Evolutionary conservation across 1,140 invertebrate genomes (phyloP).

Genomic region (Hycleus phaleratus): DNA sequence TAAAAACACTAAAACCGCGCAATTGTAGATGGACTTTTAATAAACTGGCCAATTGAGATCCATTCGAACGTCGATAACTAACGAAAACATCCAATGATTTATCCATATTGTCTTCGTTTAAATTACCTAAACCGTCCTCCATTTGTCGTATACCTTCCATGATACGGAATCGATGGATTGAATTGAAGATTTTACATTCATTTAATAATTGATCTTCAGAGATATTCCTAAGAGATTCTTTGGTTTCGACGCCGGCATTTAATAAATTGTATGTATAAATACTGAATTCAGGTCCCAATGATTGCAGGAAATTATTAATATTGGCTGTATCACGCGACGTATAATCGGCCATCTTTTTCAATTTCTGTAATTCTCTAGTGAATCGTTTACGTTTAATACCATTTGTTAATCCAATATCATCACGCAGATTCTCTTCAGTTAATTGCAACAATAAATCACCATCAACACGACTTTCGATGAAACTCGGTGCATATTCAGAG

Average conservation of each 20-base stretch:
- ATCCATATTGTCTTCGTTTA: conserved; percentile 67
- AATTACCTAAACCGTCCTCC: conserved; percentile 42
- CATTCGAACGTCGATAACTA: conserved; percentile 94
- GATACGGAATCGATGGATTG: conserved; percentile 88
- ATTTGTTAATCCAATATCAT: conserved; percentile 89
- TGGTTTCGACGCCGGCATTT: conserved; percentile 83
- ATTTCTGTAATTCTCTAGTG: conserved; percentile 83
- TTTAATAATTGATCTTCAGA: conserved; percentile 84
- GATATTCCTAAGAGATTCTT: conserved; percentile 67
- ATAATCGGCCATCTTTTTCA: conserved; percentile 97
- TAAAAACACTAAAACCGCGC: conserved; percentile 89
- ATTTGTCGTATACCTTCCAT: conserved; percentile 69
- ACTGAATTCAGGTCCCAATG: conserved; percentile 82
- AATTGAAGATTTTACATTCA: conserved; percentile 89
- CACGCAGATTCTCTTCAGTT: conserved; percentile 82
- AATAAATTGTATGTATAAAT: conserved; percentile 97
- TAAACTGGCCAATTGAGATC: conserved; percentile 91
- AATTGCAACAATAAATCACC: conserved; percentile 94
- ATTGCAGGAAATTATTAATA: conserved; percentile 84
- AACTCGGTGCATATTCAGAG: conserved; percentile 70
- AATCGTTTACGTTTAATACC: conserved; percentile 91
- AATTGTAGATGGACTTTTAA: conserved; percentile 92
- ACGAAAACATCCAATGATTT: conserved; percentile 96
- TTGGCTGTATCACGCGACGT: conserved; percentile 87
- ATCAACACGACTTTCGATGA: conserved; percentile 89